A percentile compares a stretch with the other conserved stretches of the same genome.
Evolutionary conservation across 2,888 invertebrate species (phyloP).

Genomic region (Mantis religiosa): DNA sequence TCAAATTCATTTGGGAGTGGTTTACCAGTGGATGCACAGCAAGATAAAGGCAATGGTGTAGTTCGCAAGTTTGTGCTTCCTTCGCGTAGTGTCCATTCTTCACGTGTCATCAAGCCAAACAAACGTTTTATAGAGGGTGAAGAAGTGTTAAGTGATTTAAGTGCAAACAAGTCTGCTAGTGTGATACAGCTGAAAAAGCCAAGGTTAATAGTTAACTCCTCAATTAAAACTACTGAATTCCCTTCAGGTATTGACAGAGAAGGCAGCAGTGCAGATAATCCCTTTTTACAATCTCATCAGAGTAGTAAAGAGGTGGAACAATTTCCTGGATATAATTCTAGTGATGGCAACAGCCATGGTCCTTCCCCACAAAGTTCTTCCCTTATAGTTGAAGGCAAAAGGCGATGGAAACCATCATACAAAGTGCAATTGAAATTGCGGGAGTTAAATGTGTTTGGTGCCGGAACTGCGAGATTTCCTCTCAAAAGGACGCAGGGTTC

Average conservation of each 20-base stretch:
- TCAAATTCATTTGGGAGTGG: constrained; percentile 35
- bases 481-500: constrained; percentile 18
- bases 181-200: constrained; percentile 23
- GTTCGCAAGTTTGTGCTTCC: constrained; percentile 67
- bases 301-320: background rate
- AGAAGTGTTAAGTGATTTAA: constrained; percentile 39
- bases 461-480: constrained; percentile 25
- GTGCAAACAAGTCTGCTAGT: constrained; percentile 2
- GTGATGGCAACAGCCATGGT: background rate
- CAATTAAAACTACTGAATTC: background rate
- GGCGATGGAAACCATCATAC: constrained; percentile 30
- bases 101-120: constrained; percentile 82
- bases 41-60: constrained; percentile 34
- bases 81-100: constrained; percentile 76
- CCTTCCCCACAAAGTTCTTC: background rate
- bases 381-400: constrained; percentile 26
- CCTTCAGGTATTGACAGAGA: background rate
- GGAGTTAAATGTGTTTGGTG: constrained; percentile 30
- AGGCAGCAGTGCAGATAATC: background rate
- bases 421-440: constrained; percentile 28
- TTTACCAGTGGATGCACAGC: constrained; percentile 38
- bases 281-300: background rate
- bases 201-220: constrained; percentile 17
- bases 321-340: background rate
- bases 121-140: constrained; percentile 75